These are phyloP conservation scores for Desoria tigrina DNA, from an alignment of 2,888 invertebrate genomes.

Conservation along the genomic window DNA sequence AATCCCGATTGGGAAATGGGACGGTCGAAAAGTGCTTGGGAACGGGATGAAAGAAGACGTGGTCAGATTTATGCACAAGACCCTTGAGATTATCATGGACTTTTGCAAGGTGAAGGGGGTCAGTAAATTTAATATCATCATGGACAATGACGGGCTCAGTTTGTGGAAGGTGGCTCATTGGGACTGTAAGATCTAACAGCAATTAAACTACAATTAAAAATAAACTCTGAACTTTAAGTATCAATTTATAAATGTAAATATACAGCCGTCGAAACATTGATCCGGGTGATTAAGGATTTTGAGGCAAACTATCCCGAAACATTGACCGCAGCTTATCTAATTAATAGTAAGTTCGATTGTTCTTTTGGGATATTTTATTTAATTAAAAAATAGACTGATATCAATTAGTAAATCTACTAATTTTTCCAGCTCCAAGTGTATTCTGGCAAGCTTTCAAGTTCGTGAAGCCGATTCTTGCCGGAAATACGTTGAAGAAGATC, in stretches of 20 bases:
- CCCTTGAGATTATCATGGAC: slow-evolving; percentile 38
- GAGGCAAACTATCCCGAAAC: slow-evolving; percentile 34
- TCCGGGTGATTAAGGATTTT: too few relatives aligned
- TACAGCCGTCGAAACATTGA: too few relatives aligned
- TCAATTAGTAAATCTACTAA: not conserved
- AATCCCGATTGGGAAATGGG: slow-evolving; percentile 40
- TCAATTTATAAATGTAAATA: too few relatives aligned
- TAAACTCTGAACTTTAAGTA: too few relatives aligned
- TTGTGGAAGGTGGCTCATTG: slow-evolving; percentile 46
- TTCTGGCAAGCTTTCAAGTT: slow-evolving; percentile 24
- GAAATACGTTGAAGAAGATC: slow-evolving; percentile 29
- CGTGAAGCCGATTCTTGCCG: slow-evolving; percentile 25
- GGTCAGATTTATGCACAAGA: slow-evolving; percentile 38
- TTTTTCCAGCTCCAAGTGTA: slow-evolving; percentile 25
- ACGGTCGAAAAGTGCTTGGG: slow-evolving; percentile 38
- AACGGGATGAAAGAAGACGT: slow-evolving; percentile 35
- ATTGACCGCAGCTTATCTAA: slow-evolving; percentile 25
- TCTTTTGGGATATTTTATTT: too few relatives aligned
- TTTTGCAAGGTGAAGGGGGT: slow-evolving; percentile 28
- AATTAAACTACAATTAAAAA: too few relatives aligned
- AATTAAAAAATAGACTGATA: too few relatives aligned
- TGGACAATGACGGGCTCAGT: slow-evolving; percentile 38
- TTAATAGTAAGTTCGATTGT: slow-evolving; percentile 27
- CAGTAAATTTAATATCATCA: slow-evolving; percentile 33
- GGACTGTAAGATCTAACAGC: slow-evolving; percentile 46